Conservation (phyloP, 2,113 vertebrate species). For the Pseudopipra pipra region DNA sequence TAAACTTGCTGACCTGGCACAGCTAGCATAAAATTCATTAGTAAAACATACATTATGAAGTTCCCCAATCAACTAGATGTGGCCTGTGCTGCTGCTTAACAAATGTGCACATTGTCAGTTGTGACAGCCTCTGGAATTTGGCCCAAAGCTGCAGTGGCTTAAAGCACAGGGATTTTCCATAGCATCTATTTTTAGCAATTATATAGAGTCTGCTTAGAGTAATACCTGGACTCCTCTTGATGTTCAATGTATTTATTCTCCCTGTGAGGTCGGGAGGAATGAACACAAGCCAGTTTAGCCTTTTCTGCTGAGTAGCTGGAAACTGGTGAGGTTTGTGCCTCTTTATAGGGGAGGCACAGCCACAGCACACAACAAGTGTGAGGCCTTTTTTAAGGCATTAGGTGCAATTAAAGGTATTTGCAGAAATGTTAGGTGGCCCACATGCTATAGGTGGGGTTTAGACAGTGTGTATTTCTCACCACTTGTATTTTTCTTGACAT, state of each 20-base stretch:
- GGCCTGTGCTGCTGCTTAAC: slow-evolving; percentile 25
- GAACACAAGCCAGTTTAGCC: not conserved
- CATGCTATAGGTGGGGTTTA: not conserved
- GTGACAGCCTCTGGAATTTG: slow-evolving; percentile 46
- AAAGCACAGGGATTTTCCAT: slow-evolving; percentile 45
- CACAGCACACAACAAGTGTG: accelerated
- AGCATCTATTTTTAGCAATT: slow-evolving; percentile 53
- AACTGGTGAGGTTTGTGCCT: not conserved
- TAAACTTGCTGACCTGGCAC: slow-evolving; percentile 45
- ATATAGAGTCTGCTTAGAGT: slow-evolving; percentile 19
- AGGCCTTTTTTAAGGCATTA: not conserved
- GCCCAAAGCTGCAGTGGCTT: slow-evolving; percentile 29
- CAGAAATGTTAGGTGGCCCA: not conserved
- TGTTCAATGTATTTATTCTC: slow-evolving; percentile 44
- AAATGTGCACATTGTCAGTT: slow-evolving; percentile 39
- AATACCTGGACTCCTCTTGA: slow-evolving; percentile 41
- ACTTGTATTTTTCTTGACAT: not conserved
- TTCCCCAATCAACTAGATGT: slow-evolving; percentile 4
- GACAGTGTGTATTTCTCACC: not conserved
- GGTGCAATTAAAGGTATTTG: not conserved
- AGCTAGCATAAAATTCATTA: slow-evolving; percentile 27
- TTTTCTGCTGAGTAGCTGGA: not conserved
- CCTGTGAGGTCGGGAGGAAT: slow-evolving; percentile 43
- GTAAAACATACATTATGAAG: slow-evolving; percentile 6
- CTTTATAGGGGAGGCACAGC: not conserved